Evolutionary conservation across 1,140 invertebrate genomes (phyloP), one percentile per base, ranked within the genome.

Genomic region (Nylanderia fulva): DNA sequence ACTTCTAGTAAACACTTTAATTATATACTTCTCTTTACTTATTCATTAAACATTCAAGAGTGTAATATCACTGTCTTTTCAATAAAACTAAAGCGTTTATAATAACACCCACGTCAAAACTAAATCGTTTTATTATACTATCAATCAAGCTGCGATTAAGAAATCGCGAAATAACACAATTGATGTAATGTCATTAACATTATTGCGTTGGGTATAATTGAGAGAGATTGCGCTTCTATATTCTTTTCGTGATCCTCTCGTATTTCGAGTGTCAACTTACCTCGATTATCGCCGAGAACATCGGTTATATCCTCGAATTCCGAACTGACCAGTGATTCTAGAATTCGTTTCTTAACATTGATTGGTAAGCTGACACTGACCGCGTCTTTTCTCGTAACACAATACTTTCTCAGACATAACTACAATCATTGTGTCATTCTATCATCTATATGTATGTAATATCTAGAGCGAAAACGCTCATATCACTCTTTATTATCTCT

Each of bases 281-380:
- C 61, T 88, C 42, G 48, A 80, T 86, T 80, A 61, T 63, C 39
- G n/a, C 15, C 74, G 64, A 77, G 84, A 86, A 71, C 87, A 64
- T 85, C 61, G 63, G 89, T 92, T 91, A 88, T 86, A 89, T 88
- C 71, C 80, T 85, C 68, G 60, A 87, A 68, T 88, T 77, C 61
- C 72, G 33, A 66, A 77, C 27, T 82, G 79, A 76, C 74, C 74
- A 61, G 48, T 80, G 61, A 84, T 80, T 86, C 60, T 27, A 24
- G 42, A 79, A 66, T 71, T 86, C 79, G 82, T 87, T 88, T 56
- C 52, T 54, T 24, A 42, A 15, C 56, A 71, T 88, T 92, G 90
- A 93, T 93, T 93, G 89, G 92, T 91, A 93, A 93, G 74, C 83
- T 68, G 91, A 92, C 75, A 90, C 90, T 87, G 74, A 84, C 84